phyloP scores from a whole-genome alignment of 2,113 vertebrate species.

The Pantherophis guttatus region DNA sequence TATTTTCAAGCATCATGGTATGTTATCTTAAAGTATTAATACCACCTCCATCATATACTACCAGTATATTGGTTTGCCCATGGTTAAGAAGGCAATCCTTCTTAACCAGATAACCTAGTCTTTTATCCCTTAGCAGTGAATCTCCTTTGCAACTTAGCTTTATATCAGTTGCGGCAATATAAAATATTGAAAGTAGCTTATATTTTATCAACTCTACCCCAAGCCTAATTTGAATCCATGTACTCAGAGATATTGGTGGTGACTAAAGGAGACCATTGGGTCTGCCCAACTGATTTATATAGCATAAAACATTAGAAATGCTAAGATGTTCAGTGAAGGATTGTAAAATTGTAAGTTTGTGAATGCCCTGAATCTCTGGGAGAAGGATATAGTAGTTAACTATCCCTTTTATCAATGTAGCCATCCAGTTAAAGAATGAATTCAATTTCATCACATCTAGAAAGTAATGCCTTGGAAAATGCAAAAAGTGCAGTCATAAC shows the following conservation, averaged over 20 bases:
- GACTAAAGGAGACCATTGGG: conserved; percentile 39
- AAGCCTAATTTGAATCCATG: conserved; percentile 46
- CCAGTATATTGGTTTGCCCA: not conserved
- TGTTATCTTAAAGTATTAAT: not conserved
- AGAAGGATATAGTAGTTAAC: not conserved
- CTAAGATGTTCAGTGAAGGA: conserved; percentile 25
- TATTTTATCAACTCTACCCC: conserved; percentile 35
- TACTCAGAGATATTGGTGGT: conserved; percentile 51
- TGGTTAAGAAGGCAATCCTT: too few species aligned
- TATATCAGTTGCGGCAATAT: not conserved
- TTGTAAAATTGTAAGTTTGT: not conserved
- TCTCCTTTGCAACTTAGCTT: not conserved
- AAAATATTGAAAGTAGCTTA: conserved; percentile 13
- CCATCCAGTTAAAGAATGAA: not conserved
- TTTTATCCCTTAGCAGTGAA: not conserved
- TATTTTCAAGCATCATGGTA: not conserved
- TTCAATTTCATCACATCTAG: not conserved
- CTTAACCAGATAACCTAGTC: too few species aligned
- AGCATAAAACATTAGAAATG: not conserved
- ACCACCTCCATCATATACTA: not conserved
- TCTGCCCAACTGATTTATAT: not conserved
- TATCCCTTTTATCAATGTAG: not conserved
- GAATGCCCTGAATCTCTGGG: conserved; percentile 34
- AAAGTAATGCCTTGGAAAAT: conserved; percentile 12
- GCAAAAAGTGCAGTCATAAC: conserved; percentile 61